Percentiles rank a stretch among this genome's conserved stretches.
Conservation (phyloP, 2,797 vertebrate genomes). For the Columba guinea region DNA sequence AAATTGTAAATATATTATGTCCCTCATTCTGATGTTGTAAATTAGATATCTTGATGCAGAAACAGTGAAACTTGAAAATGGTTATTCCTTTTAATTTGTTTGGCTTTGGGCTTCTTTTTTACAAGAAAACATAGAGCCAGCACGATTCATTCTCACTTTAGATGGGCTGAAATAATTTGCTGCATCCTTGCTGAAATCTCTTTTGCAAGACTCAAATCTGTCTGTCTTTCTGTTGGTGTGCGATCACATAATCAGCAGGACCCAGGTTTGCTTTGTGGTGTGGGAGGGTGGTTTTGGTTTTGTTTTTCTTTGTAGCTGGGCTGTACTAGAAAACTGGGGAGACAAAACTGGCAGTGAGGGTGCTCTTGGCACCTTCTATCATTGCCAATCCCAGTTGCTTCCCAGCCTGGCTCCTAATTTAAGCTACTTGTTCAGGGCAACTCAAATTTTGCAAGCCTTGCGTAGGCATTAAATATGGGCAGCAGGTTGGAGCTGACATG, state of each 20-base stretch:
- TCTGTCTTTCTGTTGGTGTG: neutral
- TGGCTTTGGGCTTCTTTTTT: neutral
- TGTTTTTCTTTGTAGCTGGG: no score
- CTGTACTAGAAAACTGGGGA: neutral
- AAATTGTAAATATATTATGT: neutral
- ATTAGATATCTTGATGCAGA: neutral
- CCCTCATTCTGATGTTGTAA: neutral
- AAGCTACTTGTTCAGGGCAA: neutral
- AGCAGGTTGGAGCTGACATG: neutral
- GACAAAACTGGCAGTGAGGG: neutral
- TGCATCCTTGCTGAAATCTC: neutral
- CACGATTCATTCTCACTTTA: neutral
- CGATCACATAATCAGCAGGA: neutral
- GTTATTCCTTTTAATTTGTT: neutral
- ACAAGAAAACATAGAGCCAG: neutral
- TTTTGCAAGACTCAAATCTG: neutral
- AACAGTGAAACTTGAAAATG: neutral
- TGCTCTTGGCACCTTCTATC: neutral
- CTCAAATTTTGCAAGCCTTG: neutral
- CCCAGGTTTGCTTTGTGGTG: no score
- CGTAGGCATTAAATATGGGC: neutral
- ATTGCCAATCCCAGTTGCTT: neutral
- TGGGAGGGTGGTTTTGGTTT: no score
- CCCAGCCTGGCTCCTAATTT: neutral
- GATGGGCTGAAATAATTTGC: neutral